Conservation (phyloP, 2,113 vertebrate species). For the Lamprotornis superbus region DNA sequence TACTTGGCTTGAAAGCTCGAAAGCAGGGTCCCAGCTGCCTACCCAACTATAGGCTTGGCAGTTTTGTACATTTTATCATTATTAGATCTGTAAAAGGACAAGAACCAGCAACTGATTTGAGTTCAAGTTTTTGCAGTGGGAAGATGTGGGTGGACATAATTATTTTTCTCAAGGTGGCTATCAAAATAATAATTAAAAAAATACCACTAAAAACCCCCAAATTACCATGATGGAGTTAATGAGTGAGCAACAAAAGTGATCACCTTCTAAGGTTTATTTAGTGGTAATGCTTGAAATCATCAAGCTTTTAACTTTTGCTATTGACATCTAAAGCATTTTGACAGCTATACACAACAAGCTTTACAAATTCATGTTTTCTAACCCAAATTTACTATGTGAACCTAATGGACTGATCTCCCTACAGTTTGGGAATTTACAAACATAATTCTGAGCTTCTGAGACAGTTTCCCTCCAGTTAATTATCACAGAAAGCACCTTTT, state of each 20-base stretch:
- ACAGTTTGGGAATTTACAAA: background rate
- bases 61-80: background rate
- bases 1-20: rapidly evolving
- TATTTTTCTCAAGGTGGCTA: background rate
- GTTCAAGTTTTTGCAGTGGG: background rate
- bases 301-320: background rate
- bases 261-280: background rate
- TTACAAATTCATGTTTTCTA: background rate
- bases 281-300: background rate
- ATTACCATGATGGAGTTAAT: background rate
- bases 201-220: background rate
- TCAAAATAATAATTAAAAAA: background rate
- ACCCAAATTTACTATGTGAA: background rate
- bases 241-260: background rate
- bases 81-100: background rate
- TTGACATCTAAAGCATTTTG: background rate
- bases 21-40: background rate
- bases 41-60: background rate
- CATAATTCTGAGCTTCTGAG: background rate
- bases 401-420: background rate
- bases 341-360: background rate
- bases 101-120: background rate
- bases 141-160: background rate
- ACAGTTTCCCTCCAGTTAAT: background rate
- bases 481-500: background rate